phyloP scores from a whole-genome alignment of 2,113 vertebrate genomes.

The Podocnemis expansa region DNA sequence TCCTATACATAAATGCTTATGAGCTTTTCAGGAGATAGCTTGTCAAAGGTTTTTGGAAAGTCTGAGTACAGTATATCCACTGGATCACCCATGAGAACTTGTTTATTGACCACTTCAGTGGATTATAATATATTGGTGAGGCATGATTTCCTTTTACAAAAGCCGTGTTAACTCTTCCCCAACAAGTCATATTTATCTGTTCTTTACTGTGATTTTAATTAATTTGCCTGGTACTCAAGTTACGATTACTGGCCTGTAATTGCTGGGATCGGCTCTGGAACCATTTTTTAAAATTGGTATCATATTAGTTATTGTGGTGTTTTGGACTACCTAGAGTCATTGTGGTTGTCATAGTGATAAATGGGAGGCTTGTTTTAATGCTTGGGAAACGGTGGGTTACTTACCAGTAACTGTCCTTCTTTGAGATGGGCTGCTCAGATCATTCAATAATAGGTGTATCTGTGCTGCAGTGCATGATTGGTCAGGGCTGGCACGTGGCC shows the following conservation, averaged over 20 bases:
- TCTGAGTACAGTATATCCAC: not conserved
- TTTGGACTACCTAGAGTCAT: too few relatives aligned
- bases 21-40: not conserved
- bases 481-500: too few relatives aligned
- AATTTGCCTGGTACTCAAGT: not conserved
- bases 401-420: too few relatives aligned
- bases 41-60: not conserved
- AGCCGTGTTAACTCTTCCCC: not conserved
- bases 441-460: too few relatives aligned
- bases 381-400: too few relatives aligned
- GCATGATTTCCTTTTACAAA: not conserved
- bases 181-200: not conserved
- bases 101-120: not conserved
- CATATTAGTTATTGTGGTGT: not conserved
- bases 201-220: not conserved
- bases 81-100: not conserved
- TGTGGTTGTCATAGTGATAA: too few relatives aligned
- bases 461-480: too few relatives aligned
- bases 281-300: not conserved
- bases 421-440: too few relatives aligned
- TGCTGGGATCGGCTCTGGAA: not conserved
- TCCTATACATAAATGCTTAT: not conserved
- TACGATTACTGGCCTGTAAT: not conserved
- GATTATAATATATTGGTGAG: not conserved
- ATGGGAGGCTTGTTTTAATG: too few relatives aligned